Evolutionary conservation across 35 echinoderm and acorn worm species (phyloP).

Genomic region (Apostichopus parvimensis): DNA sequence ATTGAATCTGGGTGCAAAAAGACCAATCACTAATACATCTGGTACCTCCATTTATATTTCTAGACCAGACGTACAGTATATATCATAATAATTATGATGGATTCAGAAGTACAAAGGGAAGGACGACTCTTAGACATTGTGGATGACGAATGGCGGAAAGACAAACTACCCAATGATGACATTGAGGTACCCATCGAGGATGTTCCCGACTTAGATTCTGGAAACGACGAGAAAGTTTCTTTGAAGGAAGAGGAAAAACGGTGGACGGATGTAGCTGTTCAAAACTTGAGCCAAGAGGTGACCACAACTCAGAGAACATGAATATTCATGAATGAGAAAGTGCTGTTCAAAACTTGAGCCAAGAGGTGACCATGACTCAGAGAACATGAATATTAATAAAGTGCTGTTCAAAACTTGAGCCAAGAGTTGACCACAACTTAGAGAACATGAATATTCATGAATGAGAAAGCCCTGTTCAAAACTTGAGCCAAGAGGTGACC

Average conservation of each 20-base stretch:
- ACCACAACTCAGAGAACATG: slow-evolving; percentile 28
- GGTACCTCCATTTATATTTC: slow-evolving; percentile 1
- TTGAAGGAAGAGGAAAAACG: slow-evolving; percentile 80
- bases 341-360: slow-evolving; percentile 66
- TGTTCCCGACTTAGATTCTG: slow-evolving; percentile 61
- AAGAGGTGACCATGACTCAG: slow-evolving; percentile 25
- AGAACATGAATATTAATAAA: slow-evolving; percentile 11
- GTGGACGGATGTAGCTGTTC: slow-evolving; percentile 88
- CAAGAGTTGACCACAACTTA: too few relatives aligned
- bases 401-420: too few relatives aligned
- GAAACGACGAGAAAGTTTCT: slow-evolving; percentile 73
- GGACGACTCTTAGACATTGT: slow-evolving; percentile 91
- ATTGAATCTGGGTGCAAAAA: too few relatives aligned
- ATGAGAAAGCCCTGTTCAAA: too few relatives aligned
- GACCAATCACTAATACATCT: not conserved
- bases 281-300: slow-evolving; percentile 66
- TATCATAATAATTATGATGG: slow-evolving; percentile 43
- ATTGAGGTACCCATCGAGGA: slow-evolving; percentile 81
- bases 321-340: slow-evolving; percentile 3
- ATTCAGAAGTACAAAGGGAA: slow-evolving; percentile 87
- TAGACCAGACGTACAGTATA: not conserved
- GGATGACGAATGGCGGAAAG: slow-evolving; percentile 89
- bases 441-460: too few relatives aligned
- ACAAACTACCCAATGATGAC: slow-evolving; percentile 90
- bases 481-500: too few relatives aligned